These are phyloP conservation scores for Ecliptopera silaceata DNA, from an alignment of 2,888 invertebrate species.

Conservation along the genomic window DNA sequence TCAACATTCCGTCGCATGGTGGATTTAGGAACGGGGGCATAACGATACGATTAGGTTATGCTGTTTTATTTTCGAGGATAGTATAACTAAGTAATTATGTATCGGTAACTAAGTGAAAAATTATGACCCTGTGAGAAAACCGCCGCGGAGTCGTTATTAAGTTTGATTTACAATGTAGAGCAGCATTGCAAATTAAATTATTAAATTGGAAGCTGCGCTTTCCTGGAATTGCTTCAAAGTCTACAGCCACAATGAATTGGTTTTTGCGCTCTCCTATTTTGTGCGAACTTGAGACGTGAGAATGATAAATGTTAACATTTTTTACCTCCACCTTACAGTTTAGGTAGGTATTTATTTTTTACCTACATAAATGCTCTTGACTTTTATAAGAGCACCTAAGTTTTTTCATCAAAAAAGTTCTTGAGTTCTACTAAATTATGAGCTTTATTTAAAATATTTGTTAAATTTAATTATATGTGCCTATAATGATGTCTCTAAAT, in stretches of 20 bases:
- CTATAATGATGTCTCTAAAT: too few relatives aligned
- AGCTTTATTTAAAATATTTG: too few relatives aligned
- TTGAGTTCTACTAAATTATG: too few relatives aligned
- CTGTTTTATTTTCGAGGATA: constrained; percentile 76
- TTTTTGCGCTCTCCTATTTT: constrained; percentile 4
- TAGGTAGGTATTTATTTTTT: not conserved
- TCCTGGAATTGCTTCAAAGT: constrained; percentile 20
- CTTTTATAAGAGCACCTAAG: too few relatives aligned
- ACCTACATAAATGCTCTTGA: not conserved
- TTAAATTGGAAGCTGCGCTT: constrained; percentile 28
- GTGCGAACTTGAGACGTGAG: not conserved
- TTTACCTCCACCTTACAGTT: not conserved
- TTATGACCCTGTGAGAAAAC: constrained; percentile 47
- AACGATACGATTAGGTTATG: constrained; percentile 80
- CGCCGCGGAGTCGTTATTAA: constrained; percentile 46
- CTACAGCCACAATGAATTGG: not conserved
- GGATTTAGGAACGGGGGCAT: constrained; percentile 83
- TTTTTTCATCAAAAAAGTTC: too few relatives aligned
- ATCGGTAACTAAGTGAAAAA: constrained; percentile 60
- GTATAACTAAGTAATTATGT: constrained; percentile 60
- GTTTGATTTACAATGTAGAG: constrained; percentile 47
- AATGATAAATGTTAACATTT: not conserved
- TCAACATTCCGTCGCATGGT: constrained; percentile 81
- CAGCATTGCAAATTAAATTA: constrained; percentile 41
- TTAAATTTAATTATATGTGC: too few relatives aligned